phyloP scores from a whole-genome alignment of 2,113 vertebrate species.

The Zingel zingel region DNA sequence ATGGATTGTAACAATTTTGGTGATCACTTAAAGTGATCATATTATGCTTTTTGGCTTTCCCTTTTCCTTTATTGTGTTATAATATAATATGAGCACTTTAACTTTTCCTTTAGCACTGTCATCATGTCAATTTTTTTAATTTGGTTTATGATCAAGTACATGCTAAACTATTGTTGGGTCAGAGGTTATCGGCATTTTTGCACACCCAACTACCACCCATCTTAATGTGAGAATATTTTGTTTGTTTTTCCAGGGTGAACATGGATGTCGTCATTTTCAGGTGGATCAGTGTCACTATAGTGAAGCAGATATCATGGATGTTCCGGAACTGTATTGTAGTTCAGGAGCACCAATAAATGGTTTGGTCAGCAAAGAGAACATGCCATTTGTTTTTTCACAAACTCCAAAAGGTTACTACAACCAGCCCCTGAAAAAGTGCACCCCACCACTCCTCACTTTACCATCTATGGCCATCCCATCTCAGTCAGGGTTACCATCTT shows the following conservation, averaged over 20 bases:
- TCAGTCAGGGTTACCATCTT: neutral
- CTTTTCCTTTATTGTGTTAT: too few species aligned
- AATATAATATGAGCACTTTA: too few species aligned
- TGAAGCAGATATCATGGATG: conserved; percentile 13
- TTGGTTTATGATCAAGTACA: neutral
- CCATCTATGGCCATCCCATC: neutral
- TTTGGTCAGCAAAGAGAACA: neutral
- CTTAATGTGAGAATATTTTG: neutral
- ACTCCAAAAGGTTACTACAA: conserved; percentile 7
- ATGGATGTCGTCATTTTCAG: neutral
- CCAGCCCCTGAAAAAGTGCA: neutral
- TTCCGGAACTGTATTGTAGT: conserved; percentile 25
- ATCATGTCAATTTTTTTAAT: neutral
- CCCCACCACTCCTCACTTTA: neutral
- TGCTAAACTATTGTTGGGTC: neutral
- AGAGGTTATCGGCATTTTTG: neutral
- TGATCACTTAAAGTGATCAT: too few species aligned
- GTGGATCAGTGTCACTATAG: neutral
- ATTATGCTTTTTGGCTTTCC: too few species aligned
- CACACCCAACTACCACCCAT: neutral
- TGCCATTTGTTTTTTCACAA: neutral
- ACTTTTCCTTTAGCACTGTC: too few species aligned
- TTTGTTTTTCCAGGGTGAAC: conserved; percentile 43
- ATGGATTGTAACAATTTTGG: too few species aligned
- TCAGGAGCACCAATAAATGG: neutral